Evolutionary conservation across 2,113 vertebrate genomes (phyloP).

Genomic region (Cichladusa arquata): DNA sequence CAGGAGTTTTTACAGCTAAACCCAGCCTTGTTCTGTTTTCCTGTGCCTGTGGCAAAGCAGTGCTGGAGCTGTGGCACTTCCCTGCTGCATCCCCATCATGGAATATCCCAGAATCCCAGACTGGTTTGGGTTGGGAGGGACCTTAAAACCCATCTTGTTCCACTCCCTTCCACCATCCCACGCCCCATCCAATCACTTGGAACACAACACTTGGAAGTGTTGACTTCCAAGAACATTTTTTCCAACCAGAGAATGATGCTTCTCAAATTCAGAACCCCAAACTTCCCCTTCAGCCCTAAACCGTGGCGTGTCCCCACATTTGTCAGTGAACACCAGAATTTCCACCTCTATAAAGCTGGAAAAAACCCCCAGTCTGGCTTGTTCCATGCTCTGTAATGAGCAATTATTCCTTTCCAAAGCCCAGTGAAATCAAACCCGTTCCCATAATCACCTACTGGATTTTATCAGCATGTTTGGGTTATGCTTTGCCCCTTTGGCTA

Average conservation of each 20-base stretch:
- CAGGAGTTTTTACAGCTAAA: background rate
- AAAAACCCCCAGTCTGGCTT: background rate
- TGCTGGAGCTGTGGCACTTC: background rate
- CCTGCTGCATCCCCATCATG: background rate
- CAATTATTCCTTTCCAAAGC: slow-evolving; percentile 18
- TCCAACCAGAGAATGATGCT: background rate
- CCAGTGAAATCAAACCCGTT: slow-evolving; percentile 12
- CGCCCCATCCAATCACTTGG: background rate
- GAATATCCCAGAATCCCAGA: background rate
- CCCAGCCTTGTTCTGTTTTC: background rate
- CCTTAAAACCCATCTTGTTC: no score
- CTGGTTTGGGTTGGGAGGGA: background rate
- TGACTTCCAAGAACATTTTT: background rate
- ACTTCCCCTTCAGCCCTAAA: background rate
- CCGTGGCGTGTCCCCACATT: accelerated
- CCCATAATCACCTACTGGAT: slow-evolving; percentile 53
- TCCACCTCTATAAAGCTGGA: background rate
- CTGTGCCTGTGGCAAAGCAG: background rate
- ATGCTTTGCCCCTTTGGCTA: slow-evolving; percentile 44
- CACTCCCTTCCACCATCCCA: background rate
- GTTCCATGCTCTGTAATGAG: background rate
- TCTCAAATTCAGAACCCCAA: background rate
- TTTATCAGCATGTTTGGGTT: slow-evolving; percentile 67
- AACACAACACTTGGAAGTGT: no score
- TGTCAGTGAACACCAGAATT: background rate